Evolutionary conservation across 1,140 invertebrate genomes (phyloP), one percentile per base, ranked within the genome.

Genomic region (Ooceraea biroi): DNA sequence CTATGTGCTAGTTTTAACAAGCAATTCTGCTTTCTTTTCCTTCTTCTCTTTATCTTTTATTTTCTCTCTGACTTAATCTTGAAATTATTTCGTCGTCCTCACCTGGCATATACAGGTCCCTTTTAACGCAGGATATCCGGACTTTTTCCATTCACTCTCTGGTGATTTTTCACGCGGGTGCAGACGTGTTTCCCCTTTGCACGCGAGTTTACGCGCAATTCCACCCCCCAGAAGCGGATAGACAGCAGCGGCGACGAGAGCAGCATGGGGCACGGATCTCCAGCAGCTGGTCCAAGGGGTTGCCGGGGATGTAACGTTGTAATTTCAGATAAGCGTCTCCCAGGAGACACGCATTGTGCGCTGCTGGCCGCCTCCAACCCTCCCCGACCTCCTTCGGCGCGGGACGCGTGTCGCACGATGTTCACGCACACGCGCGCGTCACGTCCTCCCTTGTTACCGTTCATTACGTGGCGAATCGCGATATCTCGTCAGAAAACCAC

Each of bases 331-430:
- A 92, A 92, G 92, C 92, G 90, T 93, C 92, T 93, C 93, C 91
- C 90, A 90, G 92, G 93, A 93, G 92, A 94, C 92, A 92, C 92
- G 93, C 93, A 94, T 94, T 93, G 93, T 93, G 91, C 90, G 88
- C 88, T 85, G 91, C 85, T 90, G 88, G 91, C 90, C 91, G 89
- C 82, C 88, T 85, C 76, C 83, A 65, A 36, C 36, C 36, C 73
- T 84, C 80, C 55, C 66, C 61, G 69, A 76, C 80, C 74, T 84
- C 82, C 85, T 83, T 84, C 78, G 78, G 74, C 82, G 52, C 36
- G 65, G 76, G 52, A 55, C 82, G 60, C 85, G 83, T 85, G 77
- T 87, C 82, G 60, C 82, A 84, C 74, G 82, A 88, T 88, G 86
- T 84, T 74, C 41, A 72, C 85, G 71, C 78, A 80, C 65, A 57